Conservation (phyloP, 2,888 invertebrate genomes). For the Drosophila borborema region DNA sequence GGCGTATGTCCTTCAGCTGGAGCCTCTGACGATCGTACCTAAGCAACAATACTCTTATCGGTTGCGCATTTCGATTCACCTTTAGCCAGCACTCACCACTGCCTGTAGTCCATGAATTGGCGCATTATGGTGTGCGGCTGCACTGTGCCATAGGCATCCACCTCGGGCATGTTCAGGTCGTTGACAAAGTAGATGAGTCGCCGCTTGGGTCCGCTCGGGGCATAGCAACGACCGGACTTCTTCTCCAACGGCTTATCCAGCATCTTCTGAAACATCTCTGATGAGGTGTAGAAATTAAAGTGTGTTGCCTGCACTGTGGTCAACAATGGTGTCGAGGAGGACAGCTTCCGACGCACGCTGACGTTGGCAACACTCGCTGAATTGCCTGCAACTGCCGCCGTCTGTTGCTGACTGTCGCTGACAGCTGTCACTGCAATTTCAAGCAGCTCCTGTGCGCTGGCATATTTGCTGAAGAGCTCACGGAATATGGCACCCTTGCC, state of each 20-base stretch:
- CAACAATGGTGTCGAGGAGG: conserved; percentile 79
- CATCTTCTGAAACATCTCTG: conserved; percentile 94
- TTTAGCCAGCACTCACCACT: conserved; percentile 88
- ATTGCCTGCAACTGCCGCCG: conserved; percentile 14
- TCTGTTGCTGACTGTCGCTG: conserved; percentile 86
- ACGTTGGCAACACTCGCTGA: conserved; percentile 12
- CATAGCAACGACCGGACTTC: conserved; percentile 96
- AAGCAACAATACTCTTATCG: background rate
- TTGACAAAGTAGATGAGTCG: conserved; percentile 96
- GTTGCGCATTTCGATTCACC: background rate
- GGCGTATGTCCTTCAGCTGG: conserved; percentile 94
- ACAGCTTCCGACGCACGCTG: conserved; percentile 85
- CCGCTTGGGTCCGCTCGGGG: conserved; percentile 92
- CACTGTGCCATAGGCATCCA: conserved; percentile 97
- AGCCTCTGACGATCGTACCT: conserved; percentile 92
- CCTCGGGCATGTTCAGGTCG: conserved; percentile 99
- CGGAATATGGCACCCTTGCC: conserved; percentile 96
- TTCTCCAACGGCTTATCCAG: conserved; percentile 97
- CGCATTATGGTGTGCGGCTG: conserved; percentile 97
- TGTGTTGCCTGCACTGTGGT: conserved; percentile 82
- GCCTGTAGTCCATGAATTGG: conserved; percentile 97
- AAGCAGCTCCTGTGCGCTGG: conserved; percentile 67
- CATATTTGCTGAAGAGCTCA: conserved; percentile 86
- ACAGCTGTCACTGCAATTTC: conserved; percentile 88
- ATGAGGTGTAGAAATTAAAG: conserved; percentile 97